A percentile compares a stretch with the other conserved stretches of the same genome.
Evolutionary conservation across 2,797 vertebrate genomes (phyloP).

Genomic region (Taenioides sp.): DNA sequence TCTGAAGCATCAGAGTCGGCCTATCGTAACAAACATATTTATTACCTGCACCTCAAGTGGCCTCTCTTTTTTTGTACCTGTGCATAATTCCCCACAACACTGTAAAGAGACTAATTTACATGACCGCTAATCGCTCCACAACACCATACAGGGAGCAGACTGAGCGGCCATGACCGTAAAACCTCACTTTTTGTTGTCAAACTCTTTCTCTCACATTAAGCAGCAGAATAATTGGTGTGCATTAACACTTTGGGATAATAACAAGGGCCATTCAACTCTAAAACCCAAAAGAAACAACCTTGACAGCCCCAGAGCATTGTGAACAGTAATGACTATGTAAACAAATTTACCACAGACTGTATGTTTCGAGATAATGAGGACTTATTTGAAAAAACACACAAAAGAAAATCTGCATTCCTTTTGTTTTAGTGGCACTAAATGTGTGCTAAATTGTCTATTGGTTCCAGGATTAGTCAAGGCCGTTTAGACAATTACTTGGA

Average conservation of each 20-base stretch:
- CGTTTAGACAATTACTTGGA: slow-evolving; percentile 11
- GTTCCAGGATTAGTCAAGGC: slow-evolving; percentile 29
- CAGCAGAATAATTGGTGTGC: slow-evolving; percentile 45
- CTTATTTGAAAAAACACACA: slow-evolving; percentile 6
- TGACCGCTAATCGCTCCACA: slow-evolving; percentile 25
- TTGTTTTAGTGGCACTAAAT: neutral
- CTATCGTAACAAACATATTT: slow-evolving; percentile 3
- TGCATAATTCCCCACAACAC: slow-evolving; percentile 10
- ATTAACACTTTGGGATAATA: slow-evolving; percentile 38
- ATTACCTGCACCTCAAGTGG: neutral
- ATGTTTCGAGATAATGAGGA: slow-evolving; percentile 22
- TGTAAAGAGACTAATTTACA: slow-evolving; percentile 39
- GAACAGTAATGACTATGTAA: slow-evolving; percentile 25
- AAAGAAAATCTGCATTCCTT: neutral
- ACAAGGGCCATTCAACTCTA: slow-evolving; percentile 20
- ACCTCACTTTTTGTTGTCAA: slow-evolving; percentile 29
- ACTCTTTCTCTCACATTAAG: slow-evolving; percentile 21
- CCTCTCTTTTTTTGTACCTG: neutral
- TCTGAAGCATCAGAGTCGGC: neutral
- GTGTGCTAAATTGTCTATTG: slow-evolving; percentile 12
- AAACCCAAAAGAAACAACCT: slow-evolving; percentile 19
- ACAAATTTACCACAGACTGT: slow-evolving; percentile 30
- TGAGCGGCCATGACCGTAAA: slow-evolving; percentile 42
- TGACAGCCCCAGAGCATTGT: slow-evolving; percentile 20
- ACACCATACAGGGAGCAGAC: slow-evolving; percentile 24